Base-by-base conservation (phyloP, 2,113 vertebrate genomes). In the Callipepla squamata region DNA sequence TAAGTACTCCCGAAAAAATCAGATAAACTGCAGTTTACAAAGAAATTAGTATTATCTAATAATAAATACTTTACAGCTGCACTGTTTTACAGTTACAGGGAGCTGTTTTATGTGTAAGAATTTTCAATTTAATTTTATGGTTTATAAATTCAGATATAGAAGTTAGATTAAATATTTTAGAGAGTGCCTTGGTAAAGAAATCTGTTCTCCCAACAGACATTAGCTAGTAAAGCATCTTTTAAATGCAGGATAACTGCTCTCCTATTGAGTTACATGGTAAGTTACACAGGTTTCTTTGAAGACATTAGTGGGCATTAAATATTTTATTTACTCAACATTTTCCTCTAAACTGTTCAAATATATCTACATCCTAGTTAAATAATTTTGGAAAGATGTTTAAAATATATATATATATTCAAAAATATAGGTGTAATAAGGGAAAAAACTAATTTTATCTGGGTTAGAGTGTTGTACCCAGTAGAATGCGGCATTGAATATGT, bases 81-180 rank as follows among this genome's bases (percentile, higher is more conserved):
- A 63, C 51, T 68, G 45, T 57, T 89, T 95, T 63, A 86, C 45
- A 84, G 73, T 92, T 89, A 82, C 59, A 92, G 32, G n/a, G 61
- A 91, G 53, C 25, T n/a, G 51, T 69, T 94, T 96, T 87, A 92
- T 23, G 6, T 72, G 42, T 20, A 78, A 80, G 55, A 85, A 59
- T 85, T 82, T 82, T 92, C 79, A 85, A 21, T 87, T 87, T 90
- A 81, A 94, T 94, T 93, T 86, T 91, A 96, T 89, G 87, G 61
- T 77, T 96, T 95, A 93, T 94, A 93, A 94, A 95, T 92, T 90
- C 83, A 83, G 75, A 63, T 38, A 88, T 95, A 73, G 94, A 95
- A 91, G 76, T 48, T 89, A 94, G 95, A 95, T 96, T 92, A 82
- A 90, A 75, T 66, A n/a, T 93, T 88, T 91, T 62, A 70, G 75